These are phyloP conservation scores for Actias luna DNA, from an alignment of 2,888 invertebrate species.

Conservation along the genomic window DNA sequence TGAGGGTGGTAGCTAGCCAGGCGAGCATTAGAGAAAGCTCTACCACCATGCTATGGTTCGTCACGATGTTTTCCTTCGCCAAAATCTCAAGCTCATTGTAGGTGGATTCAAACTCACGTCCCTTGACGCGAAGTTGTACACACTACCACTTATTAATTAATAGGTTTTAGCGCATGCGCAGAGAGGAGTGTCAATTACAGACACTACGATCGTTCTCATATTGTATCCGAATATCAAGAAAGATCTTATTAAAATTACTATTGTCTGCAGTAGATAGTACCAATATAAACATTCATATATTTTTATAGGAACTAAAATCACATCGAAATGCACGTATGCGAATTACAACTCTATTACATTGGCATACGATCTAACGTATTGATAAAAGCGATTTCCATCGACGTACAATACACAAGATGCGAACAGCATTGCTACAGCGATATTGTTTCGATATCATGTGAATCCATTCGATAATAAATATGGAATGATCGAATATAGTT, in stretches of 20 bases:
- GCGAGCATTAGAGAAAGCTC: no score
- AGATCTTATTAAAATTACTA: neutral
- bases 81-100: no score
- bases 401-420: conserved; percentile 28
- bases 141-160: no score
- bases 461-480: conserved; percentile 31
- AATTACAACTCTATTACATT: neutral
- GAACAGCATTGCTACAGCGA: conserved; percentile 51
- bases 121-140: no score
- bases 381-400: neutral
- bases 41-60: no score
- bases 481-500: conserved; percentile 18
- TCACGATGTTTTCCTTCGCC: no score
- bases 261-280: neutral
- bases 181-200: no score
- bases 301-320: neutral
- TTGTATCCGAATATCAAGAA: neutral
- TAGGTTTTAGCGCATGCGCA: no score
- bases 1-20: no score
- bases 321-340: neutral
- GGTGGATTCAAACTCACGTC: no score
- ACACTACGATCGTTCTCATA: no score
- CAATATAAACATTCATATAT: neutral
- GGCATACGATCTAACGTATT: conserved; percentile 2
- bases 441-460: conserved; percentile 42